Conservation (phyloP, 1,140 invertebrate genomes). For the Agrilus planipennis region DNA sequence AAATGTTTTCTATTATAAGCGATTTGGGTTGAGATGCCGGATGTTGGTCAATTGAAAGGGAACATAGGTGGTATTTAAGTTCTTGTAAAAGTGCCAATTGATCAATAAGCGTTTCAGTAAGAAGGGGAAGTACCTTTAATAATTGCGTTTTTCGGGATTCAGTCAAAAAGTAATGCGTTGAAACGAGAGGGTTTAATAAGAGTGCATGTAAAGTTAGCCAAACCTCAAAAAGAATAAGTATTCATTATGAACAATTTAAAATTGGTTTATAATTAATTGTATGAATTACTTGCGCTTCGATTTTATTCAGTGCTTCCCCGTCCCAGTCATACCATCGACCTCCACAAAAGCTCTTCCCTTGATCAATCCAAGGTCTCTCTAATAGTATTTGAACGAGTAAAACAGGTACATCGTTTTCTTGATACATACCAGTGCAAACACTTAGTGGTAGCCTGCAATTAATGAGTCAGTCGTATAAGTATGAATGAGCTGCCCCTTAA, state of each 20-base stretch:
- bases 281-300: slow-evolving; percentile 41
- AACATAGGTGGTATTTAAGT: slow-evolving; percentile 55
- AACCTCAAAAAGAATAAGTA: slow-evolving; percentile 35
- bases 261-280: neutral
- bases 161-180: slow-evolving; percentile 56
- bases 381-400: slow-evolving; percentile 55
- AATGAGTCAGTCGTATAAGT: too few relatives aligned
- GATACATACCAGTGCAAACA: slow-evolving; percentile 48
- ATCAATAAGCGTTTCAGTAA: slow-evolving; percentile 44
- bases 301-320: slow-evolving; percentile 43
- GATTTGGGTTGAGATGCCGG: slow-evolving; percentile 27
- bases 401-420: slow-evolving; percentile 59
- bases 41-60: slow-evolving; percentile 33
- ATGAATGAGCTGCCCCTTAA: too few relatives aligned
- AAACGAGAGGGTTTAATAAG: slow-evolving; percentile 47
- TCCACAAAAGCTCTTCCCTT: slow-evolving; percentile 40
- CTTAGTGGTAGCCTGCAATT: slow-evolving; percentile 41
- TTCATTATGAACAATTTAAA: neutral
- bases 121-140: slow-evolving; percentile 38
- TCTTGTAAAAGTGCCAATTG: slow-evolving; percentile 63
- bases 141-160: slow-evolving; percentile 50
- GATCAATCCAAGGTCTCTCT: slow-evolving; percentile 53
- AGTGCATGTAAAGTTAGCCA: slow-evolving; percentile 61
- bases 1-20: slow-evolving; percentile 45
- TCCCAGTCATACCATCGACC: slow-evolving; percentile 50